Evolutionary conservation across 2,113 vertebrate species (phyloP).

Genomic region (Monopterus albus): DNA sequence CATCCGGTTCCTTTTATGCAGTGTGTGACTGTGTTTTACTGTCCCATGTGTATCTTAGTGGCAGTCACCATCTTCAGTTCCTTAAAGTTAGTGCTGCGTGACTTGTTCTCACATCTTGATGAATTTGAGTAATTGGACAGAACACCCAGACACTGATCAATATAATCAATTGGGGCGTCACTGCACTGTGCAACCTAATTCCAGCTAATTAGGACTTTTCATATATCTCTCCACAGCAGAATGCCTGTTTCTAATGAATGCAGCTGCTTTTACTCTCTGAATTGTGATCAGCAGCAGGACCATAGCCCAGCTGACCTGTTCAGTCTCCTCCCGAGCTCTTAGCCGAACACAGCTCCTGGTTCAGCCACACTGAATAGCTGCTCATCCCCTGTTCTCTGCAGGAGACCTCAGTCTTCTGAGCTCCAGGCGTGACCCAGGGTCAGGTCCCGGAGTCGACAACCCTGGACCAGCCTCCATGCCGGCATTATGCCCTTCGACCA

Average conservation of each 20-base stretch:
- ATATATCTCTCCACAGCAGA: slow-evolving; percentile 66
- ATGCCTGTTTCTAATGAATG: slow-evolving; percentile 66
- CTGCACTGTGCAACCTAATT: slow-evolving; percentile 65
- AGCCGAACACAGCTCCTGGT: slow-evolving; percentile 58
- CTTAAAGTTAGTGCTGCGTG: slow-evolving; percentile 31
- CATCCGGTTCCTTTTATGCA: not conserved
- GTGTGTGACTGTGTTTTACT: slow-evolving; percentile 3
- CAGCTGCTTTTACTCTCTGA: slow-evolving; percentile 56
- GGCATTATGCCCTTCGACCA: slow-evolving; percentile 50
- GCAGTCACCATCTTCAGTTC: slow-evolving; percentile 42
- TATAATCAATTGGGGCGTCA: slow-evolving; percentile 60
- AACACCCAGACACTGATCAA: slow-evolving; percentile 60
- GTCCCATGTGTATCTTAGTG: not conserved
- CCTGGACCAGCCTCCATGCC: slow-evolving; percentile 45
- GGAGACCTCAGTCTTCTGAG: slow-evolving; percentile 56
- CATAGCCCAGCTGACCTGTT: slow-evolving; percentile 66
- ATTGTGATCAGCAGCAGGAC: slow-evolving; percentile 67
- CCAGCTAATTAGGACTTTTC: slow-evolving; percentile 81
- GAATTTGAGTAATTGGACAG: slow-evolving; percentile 45
- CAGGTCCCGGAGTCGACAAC: slow-evolving; percentile 70
- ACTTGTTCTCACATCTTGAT: slow-evolving; percentile 33
- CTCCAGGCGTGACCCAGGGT: slow-evolving; percentile 69
- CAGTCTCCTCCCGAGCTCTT: slow-evolving; percentile 57
- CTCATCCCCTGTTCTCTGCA: slow-evolving; percentile 72
- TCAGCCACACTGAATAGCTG: slow-evolving; percentile 60